Base-by-base conservation (phyloP, 2,888 invertebrate species). In the Pyrrhosoma nymphula region DNA sequence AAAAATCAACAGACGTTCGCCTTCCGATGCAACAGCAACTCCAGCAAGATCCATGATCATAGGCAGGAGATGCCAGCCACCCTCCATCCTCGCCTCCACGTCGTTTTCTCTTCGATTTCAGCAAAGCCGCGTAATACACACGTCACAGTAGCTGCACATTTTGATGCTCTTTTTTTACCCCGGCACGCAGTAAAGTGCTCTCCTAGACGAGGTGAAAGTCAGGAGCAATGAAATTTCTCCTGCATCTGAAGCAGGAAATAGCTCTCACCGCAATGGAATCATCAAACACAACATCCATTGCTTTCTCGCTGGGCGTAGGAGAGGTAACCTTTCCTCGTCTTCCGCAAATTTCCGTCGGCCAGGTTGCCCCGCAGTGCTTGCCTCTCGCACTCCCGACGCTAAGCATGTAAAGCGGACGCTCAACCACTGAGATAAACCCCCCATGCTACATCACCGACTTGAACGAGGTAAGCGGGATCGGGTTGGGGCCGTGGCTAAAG, bases 171-270 rank as follows among this genome's bases (percentile, higher is more conserved):
- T 69, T 69, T 60, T 69, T 69, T n/a, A 23, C 26, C n/a, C 26
- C 26, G 69, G 69, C 26, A n/a, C 69, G 69, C 69, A 69, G 26
- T 69, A 69, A 69, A 69, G 69, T 69, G 23, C 69, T 69, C 69
- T 69, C 23, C 69, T 69, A 69, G 69, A 26, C 69, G 69, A 2
- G 26, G 69, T 69, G 69, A 69, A 69, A 69, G 69, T 69, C 20
- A 69, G 69, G 10, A 69, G 69, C n/a, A n/a, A 69, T 69, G 69
- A 69, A 69, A 69, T 69, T 69, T 69, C 69, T 69, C 69, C 69
- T 69, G 69, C 69, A 69, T 69, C 60, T 14, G 18, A 20, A 60
- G 60, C 26, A 69, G 69, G 69, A 69, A 69, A 69, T 26, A 26
- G 26, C 69, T 69, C 69, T 69, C 69, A 26, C 69, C 69, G 69